Base-by-base conservation (phyloP, 2,113 vertebrate species). In the Sylvia atricapilla region DNA sequence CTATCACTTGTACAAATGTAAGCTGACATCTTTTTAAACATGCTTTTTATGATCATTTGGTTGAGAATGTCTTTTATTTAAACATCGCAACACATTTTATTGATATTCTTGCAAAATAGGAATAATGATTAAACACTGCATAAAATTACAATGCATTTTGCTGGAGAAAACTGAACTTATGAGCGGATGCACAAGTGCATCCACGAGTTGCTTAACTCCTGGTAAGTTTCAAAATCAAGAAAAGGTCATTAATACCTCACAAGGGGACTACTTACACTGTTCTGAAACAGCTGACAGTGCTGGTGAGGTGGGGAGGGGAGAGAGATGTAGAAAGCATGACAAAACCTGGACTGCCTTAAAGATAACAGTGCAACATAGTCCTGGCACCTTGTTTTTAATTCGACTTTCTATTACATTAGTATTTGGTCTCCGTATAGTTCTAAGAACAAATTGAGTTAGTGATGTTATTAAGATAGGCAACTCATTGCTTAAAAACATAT, bases 31-130 rank as follows among this genome's bases (percentile, higher is more conserved):
- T 97, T 97, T 97, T 97, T 67, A 97, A 97, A 97, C 15, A 31
- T 35, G 18, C 62, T 97, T 95, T 87, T 52, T 17, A 84, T 93
- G 91, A 97, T 93, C 63, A 95, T 95, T 97, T 96, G 52, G 75
- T 96, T 98, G 91, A 95, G 93, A 97, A 96, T 84, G 94, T 53
- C 59, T 97, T 97, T 97, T 91, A 83, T 96, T 97, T 97, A 96
- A 97, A 96, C 39, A 89, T 73, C 88, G 28, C 58, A 79, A 88
- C 86, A 91, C 35, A 83, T 96, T 94, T 96, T 95, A 96, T 94
- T 97, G 95, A 93, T 97, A 98, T 91, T 94, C 89, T 94, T 90
- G 86, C 77, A 96, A 96, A 97, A 97, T 47, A 86, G 73, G 79
- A 95, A 56, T 50, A 77, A 96, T 92, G 94, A 97, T 97, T 97